Evolutionary conservation across 1,140 invertebrate genomes (phyloP), one percentile per base, ranked within the genome.

Genomic region (Xylocopa sonorina): DNA sequence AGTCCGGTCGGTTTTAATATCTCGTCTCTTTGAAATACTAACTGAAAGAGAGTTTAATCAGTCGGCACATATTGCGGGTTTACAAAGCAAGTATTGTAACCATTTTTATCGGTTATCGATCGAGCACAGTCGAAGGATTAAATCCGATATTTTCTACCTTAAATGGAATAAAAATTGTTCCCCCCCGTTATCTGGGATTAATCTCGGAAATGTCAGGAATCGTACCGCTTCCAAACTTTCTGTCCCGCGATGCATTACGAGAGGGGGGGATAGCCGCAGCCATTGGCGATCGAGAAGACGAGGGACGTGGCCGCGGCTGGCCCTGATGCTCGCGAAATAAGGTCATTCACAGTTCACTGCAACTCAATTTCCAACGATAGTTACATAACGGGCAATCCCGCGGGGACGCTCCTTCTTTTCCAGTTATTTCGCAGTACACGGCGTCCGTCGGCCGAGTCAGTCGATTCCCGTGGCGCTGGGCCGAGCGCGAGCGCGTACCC

Each of bases 311-410:
- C 62, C 21, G 48, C 50, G 78, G 66, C 62, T 72, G 46, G 81
- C 71, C 60, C 48, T 72, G 63, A 41, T 74, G 77, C 63, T 76
- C 64, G 57, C 66, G 82, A 83, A 88, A 89, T 87, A 87, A 87
- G 85, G 87, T 87, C 85, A 83, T 89, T 89, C 87, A 84, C 85
- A 85, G 87, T 88, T 88, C 87, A 76, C 85, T 88, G 87, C 80
- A 88, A 89, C 87, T 88, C 88, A 88, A 88, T 89, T 88, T 87
- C 85, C 81, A 82, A 64, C 81, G 81, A 88, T 85, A 86, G 87
- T 89, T 88, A 85, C 85, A 83, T 88, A 84, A 86, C 80, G 81
- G 53, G 69, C 68, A 72, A 73, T 76, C 78, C 83, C 80, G 38
- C 34, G 69, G 72, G 83, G 72, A 81, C 69, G 55, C 55, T 78